phyloP scores from a whole-genome alignment of 2,113 vertebrate species.

The Montifringilla adamsi region DNA sequence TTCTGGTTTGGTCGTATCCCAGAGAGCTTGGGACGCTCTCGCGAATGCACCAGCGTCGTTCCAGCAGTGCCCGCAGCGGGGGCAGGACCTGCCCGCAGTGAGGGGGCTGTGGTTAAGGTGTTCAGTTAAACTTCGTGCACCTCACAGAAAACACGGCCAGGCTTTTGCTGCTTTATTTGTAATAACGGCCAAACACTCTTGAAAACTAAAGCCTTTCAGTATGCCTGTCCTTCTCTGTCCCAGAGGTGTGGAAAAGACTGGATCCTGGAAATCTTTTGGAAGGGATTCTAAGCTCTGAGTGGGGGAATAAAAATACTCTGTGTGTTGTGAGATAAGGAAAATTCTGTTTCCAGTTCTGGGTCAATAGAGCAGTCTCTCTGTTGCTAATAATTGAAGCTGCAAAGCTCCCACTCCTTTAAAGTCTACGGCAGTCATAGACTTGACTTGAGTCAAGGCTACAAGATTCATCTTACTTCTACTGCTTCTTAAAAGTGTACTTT shows the following conservation, averaged over 20 bases:
- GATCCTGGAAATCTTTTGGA: background rate
- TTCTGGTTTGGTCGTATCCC: rapidly evolving
- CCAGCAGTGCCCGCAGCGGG: background rate
- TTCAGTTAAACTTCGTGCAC: background rate
- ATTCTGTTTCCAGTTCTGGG: background rate
- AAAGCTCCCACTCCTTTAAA: background rate
- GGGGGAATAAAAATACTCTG: rapidly evolving
- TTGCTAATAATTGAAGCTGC: background rate
- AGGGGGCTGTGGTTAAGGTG: rapidly evolving
- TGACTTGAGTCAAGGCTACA: no score
- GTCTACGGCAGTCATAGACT: no score
- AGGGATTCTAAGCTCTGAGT: background rate
- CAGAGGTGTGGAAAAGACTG: background rate
- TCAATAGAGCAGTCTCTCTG: rapidly evolving
- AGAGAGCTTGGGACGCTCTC: background rate
- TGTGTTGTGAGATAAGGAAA: background rate
- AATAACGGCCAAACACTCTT: background rate
- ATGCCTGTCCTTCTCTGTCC: background rate
- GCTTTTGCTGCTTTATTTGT: background rate
- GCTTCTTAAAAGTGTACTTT: background rate
- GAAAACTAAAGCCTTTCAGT: background rate
- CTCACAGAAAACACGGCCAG: background rate
- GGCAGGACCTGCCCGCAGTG: background rate
- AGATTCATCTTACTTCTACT: background rate
- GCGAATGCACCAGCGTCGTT: rapidly evolving